Percentiles rank a stretch among this genome's conserved stretches.
These are phyloP conservation scores for Astyanax mexicanus DNA, from an alignment of 2,797 vertebrate genomes.

Conservation along the genomic window DNA sequence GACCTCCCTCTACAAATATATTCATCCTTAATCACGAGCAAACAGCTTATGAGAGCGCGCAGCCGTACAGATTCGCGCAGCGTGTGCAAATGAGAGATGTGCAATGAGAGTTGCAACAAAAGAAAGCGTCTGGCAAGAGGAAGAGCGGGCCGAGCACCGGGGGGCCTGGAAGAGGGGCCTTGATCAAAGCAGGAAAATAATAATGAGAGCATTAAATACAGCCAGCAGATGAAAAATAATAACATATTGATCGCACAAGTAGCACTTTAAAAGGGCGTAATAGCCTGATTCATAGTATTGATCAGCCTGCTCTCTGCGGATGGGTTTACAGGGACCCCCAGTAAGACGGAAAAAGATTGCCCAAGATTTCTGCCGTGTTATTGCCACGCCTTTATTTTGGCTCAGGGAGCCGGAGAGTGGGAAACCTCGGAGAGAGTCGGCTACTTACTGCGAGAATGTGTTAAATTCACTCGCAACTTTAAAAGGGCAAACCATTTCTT, in stretches of 20 bases:
- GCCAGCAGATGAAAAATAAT: conserved; percentile 86
- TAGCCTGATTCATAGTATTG: conserved; percentile 83
- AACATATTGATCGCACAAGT: conserved; percentile 82
- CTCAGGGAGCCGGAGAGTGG: conserved; percentile 48
- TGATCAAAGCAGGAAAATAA: conserved; percentile 77
- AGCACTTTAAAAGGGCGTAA: conserved; percentile 80
- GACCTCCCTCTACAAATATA: conserved; percentile 15
- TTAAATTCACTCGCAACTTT: conserved; percentile 30
- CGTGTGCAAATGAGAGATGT: conserved; percentile 10
- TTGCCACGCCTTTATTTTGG: conserved; percentile 66
- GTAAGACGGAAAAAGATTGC: conserved; percentile 73
- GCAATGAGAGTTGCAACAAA: conserved; percentile 18
- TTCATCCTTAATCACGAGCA: conserved; percentile 13
- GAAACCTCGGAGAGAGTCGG: conserved; percentile 26
- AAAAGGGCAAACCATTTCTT: conserved; percentile 40
- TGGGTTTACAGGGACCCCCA: conserved; percentile 74
- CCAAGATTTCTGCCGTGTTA: conserved; percentile 71
- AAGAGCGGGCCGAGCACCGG: conserved; percentile 34
- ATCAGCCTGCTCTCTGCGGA: conserved; percentile 68
- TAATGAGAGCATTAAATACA: conserved; percentile 86
- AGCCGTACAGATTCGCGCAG: conserved; percentile 1
- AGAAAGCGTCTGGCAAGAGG: conserved; percentile 43
- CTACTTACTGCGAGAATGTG: conserved; percentile 45
- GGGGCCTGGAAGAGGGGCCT: conserved; percentile 67
- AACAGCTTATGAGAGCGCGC: conserved; percentile 1